Evolutionary conservation across 1,140 invertebrate species (phyloP), one percentile per base, ranked within the genome.

Genomic region (Aplysia californica): DNA sequence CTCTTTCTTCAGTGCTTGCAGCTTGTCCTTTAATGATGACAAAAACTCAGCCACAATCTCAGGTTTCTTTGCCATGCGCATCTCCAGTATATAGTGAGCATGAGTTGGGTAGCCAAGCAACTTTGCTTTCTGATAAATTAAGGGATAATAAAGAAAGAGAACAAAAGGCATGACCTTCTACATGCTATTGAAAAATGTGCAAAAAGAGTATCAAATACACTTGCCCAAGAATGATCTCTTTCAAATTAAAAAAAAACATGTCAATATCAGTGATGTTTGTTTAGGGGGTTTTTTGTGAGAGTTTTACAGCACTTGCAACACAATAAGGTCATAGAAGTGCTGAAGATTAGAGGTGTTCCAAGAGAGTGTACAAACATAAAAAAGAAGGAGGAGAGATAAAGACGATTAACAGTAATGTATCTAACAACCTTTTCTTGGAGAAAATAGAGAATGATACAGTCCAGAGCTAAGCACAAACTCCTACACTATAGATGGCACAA

Each of bases 11-110:
- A 92, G 79, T 18, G 88, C 86, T 71, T 89, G 81, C n/a, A 92
- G 84, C 75, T 92, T 91, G 15, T 81, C 68, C n/a, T 82, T 79
- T n/a, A 92, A 82, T 50, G 90, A 88, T 10, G 79, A 75, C 15
- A 92, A 83, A 81, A 92, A 92, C 18, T 85, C 82, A 6, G 81
- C 75, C 10, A 92, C 92, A 66, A 79, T 88, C 56, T 91, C 89
- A 35, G 91, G 87, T 66, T 80, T 88, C 78, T 92, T 91, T 3
- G 91, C 91, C 91, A 92, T 92, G 26, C 90, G 82, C 85, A 92
- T 88, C 73, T 92, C 91, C 23, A 91, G 82, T 1, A 91, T 83
- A 84, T 89, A 92, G 15, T 88, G 84, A 36, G 91, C 87, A 86
- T 92, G 91, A 36, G 88, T 91, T 56, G 84, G 81, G 81, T 90